Base-by-base conservation (phyloP, 2,797 vertebrate genomes). In the Etheostoma perlongum region DNA sequence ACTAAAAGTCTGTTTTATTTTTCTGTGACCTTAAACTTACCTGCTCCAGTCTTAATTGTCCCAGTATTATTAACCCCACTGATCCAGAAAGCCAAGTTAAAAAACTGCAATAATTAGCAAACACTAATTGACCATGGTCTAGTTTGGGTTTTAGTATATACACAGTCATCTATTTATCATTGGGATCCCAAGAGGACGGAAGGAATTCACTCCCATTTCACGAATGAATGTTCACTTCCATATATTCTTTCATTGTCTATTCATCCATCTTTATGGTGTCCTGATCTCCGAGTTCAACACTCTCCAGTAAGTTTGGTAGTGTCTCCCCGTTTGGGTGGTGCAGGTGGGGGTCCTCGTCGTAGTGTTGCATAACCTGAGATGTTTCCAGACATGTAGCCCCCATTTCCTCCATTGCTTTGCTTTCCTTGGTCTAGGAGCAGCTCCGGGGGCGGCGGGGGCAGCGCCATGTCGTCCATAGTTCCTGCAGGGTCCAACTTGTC, bases 341-440 rank as follows among this genome's bases (percentile, higher is more conserved):
- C 94, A 0, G 98, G 97, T 0, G 98, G 97, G 0, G 98, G 97
- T 19, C 98, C 98, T 70, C 97, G 94, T 88, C 97, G 93, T 90
- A 99, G 83, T 0, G 98, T 99, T 95, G 98, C 98, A 95, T 99
- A 99, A 95, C 97, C 98, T 12, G 97, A 97, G 94, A 99, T 95
- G 55, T 97, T 97, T 69, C 95, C 93, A 30, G 97, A 96, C 85
- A 94, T 95, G n/a, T 95, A 97, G 76, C 90, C 83, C 1, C 89
- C 90, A 1, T 91, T 92, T 46, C 89, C 92, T 52, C 92, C 93
- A 1, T 93, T 93, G 76, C 94, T 95, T 8, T 94, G 94, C 87
- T 94, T 95, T 75, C 95, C 96, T 54, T 96, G 95, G 42, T 97
- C 97, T 19, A 94, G 93, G 36, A 98, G 95, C 87, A 99, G 95